Percentiles rank a stretch among this genome's conserved stretches.
Conservation (phyloP, 2,797 vertebrate genomes). For the Poeciliopsis paucimaculata region DNA sequence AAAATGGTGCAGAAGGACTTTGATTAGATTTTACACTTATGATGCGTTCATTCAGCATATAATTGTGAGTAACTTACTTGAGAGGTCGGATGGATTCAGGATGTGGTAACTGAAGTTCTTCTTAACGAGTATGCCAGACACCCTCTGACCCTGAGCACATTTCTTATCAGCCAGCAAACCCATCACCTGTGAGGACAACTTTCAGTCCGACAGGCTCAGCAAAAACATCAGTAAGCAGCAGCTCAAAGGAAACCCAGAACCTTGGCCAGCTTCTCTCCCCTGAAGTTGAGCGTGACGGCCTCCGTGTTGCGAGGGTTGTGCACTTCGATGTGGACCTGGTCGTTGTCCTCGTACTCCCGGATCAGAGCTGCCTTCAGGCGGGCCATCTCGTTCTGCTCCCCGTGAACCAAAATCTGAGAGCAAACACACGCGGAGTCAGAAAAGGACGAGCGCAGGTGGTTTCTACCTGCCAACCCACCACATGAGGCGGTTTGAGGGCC, state of each 20-base stretch:
- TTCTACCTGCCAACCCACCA: constrained; percentile 78
- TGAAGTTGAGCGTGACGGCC: constrained; percentile 93
- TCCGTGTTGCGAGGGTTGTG: constrained; percentile 96
- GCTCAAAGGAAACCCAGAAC: constrained; percentile 62
- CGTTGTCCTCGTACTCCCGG: constrained; percentile 95
- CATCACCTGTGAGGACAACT: constrained; percentile 86
- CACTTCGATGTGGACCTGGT: constrained; percentile 96
- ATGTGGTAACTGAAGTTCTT: constrained; percentile 99
- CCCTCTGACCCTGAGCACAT: constrained; percentile 90
- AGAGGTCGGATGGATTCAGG: constrained; percentile 93
- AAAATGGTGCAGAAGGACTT: not conserved
- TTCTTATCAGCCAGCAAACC: constrained; percentile 95
- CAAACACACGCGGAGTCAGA: not conserved
- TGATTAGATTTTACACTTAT: not conserved
- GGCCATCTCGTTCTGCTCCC: constrained; percentile 98
- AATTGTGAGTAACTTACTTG: constrained; percentile 82
- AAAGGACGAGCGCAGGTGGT: not conserved
- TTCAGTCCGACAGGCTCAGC: not conserved
- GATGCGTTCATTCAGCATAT: not conserved
- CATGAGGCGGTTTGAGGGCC: constrained; percentile 93
- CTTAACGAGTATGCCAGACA: constrained; percentile 96
- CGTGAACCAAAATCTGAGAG: constrained; percentile 91
- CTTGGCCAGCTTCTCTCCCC: constrained; percentile 97
- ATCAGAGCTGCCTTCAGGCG: constrained; percentile 94
- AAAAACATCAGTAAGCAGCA: not conserved